phyloP scores from a whole-genome alignment of 2,888 invertebrate genomes.

The Bhutanitis thaidina region DNA sequence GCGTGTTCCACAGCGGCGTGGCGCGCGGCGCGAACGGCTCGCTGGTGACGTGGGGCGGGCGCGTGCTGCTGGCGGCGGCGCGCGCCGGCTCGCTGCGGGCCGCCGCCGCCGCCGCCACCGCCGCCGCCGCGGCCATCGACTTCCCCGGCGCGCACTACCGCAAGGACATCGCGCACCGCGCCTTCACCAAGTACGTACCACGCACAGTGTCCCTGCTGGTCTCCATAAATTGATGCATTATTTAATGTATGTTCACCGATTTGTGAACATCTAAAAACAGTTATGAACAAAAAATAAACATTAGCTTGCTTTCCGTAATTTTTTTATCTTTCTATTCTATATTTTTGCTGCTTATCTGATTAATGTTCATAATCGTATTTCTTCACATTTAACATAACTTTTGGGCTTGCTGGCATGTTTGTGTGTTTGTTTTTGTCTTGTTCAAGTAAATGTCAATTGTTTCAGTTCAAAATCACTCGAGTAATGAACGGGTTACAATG shows the following conservation, averaged over 20 bases:
- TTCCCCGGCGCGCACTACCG: constrained; percentile 94
- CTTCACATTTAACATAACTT: background rate
- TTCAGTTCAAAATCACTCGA: constrained; percentile 29
- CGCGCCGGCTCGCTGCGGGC: constrained; percentile 83
- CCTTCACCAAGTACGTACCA: constrained; percentile 85
- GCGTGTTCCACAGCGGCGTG: constrained; percentile 94
- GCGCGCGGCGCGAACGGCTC: constrained; percentile 79
- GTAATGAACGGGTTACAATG: constrained; percentile 20
- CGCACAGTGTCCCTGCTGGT: no score
- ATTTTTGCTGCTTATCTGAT: no score
- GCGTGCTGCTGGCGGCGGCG: constrained; percentile 91
- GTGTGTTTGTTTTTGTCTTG: background rate
- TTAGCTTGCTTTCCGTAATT: no score
- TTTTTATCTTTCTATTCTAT: no score
- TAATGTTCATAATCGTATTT: no score
- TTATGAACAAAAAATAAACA: no score
- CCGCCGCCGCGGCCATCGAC: constrained; percentile 84
- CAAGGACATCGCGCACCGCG: constrained; percentile 93
- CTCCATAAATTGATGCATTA: no score
- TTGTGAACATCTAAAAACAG: no score
- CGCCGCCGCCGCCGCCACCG: constrained; percentile 87
- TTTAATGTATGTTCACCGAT: no score
- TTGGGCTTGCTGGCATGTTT: no score
- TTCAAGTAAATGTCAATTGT: constrained; percentile 21
- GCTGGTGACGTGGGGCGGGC: constrained; percentile 90